Percentiles rank a stretch among this genome's conserved stretches.
These are phyloP conservation scores for Perca schrenkii DNA, from an alignment of 2,113 vertebrate genomes.

Conservation along the genomic window DNA sequence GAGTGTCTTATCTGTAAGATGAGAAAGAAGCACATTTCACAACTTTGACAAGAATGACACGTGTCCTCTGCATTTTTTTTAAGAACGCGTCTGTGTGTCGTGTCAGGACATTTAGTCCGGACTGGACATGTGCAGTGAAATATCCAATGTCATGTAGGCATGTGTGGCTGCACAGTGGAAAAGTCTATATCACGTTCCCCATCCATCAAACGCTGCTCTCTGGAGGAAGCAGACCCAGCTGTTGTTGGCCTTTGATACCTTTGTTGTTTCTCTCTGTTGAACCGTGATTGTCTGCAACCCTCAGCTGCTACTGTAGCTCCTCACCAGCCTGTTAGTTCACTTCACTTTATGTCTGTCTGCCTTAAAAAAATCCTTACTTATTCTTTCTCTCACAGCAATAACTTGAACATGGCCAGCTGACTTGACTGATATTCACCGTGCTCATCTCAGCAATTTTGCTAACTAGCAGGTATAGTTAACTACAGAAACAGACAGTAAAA, in stretches of 20 bases:
- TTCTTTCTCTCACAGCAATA: conserved; percentile 14
- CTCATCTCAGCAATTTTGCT: conserved; percentile 2
- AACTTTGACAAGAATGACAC: conserved; percentile 36
- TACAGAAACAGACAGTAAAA: not conserved
- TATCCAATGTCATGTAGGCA: conserved; percentile 69
- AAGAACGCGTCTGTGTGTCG: conserved; percentile 54
- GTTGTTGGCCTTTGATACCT: conserved; percentile 68
- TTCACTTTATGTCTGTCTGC: conserved; percentile 28
- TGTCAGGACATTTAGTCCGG: conserved; percentile 30
- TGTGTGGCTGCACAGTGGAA: conserved; percentile 52
- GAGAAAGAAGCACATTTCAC: conserved; percentile 56
- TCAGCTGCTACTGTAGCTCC: conserved; percentile 41
- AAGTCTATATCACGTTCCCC: conserved; percentile 58
- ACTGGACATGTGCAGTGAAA: conserved; percentile 52
- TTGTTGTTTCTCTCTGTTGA: conserved; percentile 66
- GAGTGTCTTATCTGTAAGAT: conserved; percentile 66
- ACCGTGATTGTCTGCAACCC: conserved; percentile 44
- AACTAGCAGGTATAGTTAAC: not conserved
- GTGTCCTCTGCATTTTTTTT: conserved; percentile 6
- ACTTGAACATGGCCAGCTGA: not conserved
- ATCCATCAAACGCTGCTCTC: conserved; percentile 58
- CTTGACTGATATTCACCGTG: not conserved
- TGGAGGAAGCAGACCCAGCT: conserved; percentile 75
- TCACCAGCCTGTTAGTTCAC: conserved; percentile 27
- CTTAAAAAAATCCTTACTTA: conserved; percentile 15